Evolutionary conservation across 2,797 vertebrate genomes (phyloP).

Genomic region (Falco columbarius): DNA sequence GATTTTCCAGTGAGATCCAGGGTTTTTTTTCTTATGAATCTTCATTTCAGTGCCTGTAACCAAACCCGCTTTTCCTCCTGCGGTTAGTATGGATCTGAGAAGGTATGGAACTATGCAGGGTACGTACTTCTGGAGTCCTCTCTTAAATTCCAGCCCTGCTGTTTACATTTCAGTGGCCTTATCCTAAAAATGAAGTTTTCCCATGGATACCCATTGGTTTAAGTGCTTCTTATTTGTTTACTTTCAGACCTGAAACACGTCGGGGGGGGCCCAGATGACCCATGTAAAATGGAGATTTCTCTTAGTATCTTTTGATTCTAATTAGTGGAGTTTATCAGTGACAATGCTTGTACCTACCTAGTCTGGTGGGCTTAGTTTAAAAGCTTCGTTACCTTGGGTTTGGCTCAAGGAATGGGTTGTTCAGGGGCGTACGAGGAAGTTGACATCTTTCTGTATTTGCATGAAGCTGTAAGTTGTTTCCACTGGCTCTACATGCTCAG

Average conservation of each 20-base stretch:
- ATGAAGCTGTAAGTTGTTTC: background rate
- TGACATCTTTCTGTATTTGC: background rate
- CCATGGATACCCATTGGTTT: background rate
- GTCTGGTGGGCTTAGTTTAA: background rate
- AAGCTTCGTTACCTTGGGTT: background rate
- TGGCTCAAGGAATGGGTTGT: background rate
- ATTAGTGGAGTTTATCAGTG: background rate
- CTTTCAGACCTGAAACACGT: background rate
- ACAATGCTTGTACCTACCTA: background rate
- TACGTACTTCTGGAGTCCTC: background rate
- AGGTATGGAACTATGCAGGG: accelerated
- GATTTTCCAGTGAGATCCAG: background rate
- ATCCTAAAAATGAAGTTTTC: background rate
- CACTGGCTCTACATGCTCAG: background rate
- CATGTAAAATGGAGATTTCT: background rate
- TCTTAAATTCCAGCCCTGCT: background rate
- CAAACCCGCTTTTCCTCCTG: background rate
- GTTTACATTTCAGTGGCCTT: background rate
- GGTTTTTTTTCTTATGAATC: background rate
- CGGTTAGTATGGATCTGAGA: background rate
- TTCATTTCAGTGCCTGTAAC: background rate
- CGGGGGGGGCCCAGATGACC: background rate
- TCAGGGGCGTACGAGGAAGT: background rate
- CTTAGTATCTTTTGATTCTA: background rate
- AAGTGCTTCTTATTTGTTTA: background rate